Evolutionary conservation across 2,888 invertebrate species (phyloP).

Genomic region (Campoletis raptor): DNA sequence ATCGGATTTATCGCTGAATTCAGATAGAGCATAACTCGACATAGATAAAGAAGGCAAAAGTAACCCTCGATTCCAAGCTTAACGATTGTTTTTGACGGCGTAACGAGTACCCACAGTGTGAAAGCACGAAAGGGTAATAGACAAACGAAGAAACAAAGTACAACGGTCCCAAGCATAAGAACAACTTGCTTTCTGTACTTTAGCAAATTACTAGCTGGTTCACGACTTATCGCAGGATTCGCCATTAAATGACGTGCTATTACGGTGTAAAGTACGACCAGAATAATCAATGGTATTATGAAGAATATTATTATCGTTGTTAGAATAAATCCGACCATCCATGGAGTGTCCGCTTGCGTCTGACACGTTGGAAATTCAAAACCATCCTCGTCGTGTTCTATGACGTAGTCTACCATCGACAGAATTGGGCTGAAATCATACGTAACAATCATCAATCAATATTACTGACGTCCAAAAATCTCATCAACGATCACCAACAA

Average conservation of each 20-base stretch:
- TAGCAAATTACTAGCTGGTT: slow-evolving; percentile 87
- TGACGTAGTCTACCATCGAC: slow-evolving; percentile 91
- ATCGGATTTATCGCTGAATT: slow-evolving; percentile 97
- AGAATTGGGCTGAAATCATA: slow-evolving; percentile 92
- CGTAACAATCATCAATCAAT: slow-evolving; percentile 34
- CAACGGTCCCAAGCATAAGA: slow-evolving; percentile 95
- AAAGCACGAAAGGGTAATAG: slow-evolving; percentile 95
- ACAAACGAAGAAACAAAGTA: slow-evolving; percentile 95
- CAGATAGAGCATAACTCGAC: slow-evolving; percentile 94
- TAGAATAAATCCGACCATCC: slow-evolving; percentile 93
- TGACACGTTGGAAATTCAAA: slow-evolving; percentile 90
- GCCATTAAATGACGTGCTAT: slow-evolving; percentile 95
- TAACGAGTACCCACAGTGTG: slow-evolving; percentile 94
- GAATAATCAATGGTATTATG: slow-evolving; percentile 92
- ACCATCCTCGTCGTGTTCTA: slow-evolving; percentile 91
- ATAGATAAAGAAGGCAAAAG: slow-evolving; percentile 93
- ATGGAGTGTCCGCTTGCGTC: slow-evolving; percentile 90
- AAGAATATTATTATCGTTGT: slow-evolving; percentile 94
- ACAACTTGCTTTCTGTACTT: slow-evolving; percentile 93
- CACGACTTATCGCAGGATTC: slow-evolving; percentile 90
- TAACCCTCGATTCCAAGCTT: slow-evolving; percentile 92
- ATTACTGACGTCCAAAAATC: neutral
- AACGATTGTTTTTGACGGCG: slow-evolving; percentile 88
- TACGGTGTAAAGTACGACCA: slow-evolving; percentile 93
- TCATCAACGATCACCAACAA: neutral